Conservation (phyloP, 2,888 invertebrate species). For the Bibio marci region DNA sequence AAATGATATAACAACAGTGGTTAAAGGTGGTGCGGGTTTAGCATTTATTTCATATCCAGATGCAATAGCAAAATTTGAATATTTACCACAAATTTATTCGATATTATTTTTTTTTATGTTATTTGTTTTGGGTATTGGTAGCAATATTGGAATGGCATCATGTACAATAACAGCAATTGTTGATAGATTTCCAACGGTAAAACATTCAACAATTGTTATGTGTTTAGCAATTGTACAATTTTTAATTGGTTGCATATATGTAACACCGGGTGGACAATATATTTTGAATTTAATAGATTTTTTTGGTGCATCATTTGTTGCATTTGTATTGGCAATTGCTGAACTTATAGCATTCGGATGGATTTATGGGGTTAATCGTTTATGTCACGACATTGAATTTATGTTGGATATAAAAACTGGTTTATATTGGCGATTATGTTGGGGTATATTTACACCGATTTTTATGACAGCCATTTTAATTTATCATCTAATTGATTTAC, state of each 20-base stretch:
- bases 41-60: slow-evolving; percentile 42
- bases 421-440: slow-evolving; percentile 63
- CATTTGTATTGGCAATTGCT: slow-evolving; percentile 43
- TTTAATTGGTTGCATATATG: slow-evolving; percentile 39
- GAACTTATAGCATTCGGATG: slow-evolving; percentile 55
- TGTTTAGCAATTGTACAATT: slow-evolving; percentile 35
- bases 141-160: slow-evolving; percentile 32
- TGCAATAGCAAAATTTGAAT: slow-evolving; percentile 35
- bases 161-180: slow-evolving; percentile 31
- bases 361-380: slow-evolving; percentile 55
- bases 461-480: slow-evolving; percentile 52
- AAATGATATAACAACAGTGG: slow-evolving; percentile 31
- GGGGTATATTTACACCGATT: slow-evolving; percentile 55
- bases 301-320: slow-evolving; percentile 58
- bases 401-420: slow-evolving; percentile 54
- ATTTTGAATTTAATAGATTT: slow-evolving; percentile 51
- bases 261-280: slow-evolving; percentile 57
- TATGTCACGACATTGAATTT: slow-evolving; percentile 58
- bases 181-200: slow-evolving; percentile 30
- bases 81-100: slow-evolving; percentile 36
- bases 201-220: slow-evolving; percentile 31
- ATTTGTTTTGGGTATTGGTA: slow-evolving; percentile 36
- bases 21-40: slow-evolving; percentile 34
- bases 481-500: slow-evolving; percentile 45
- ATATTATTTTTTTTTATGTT: slow-evolving; percentile 38